phyloP scores from a whole-genome alignment of 2,888 invertebrate genomes.

The Harmothoe impar region DNA sequence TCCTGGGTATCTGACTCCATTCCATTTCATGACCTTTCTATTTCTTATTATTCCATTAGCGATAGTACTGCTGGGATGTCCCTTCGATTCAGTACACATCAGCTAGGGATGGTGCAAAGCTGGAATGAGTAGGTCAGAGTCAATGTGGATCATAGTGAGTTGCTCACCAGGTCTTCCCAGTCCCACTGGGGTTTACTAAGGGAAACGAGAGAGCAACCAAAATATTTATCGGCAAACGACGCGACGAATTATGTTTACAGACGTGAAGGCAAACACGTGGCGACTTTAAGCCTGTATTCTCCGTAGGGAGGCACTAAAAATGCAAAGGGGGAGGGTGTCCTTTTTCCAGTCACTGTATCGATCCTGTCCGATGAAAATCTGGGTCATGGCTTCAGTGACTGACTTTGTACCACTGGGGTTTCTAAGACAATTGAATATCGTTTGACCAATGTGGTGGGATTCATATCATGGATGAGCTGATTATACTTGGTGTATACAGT shows the following conservation, averaged over 20 bases:
- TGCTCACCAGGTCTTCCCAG: neutral
- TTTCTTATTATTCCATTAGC: too few relatives aligned
- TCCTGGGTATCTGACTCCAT: too few relatives aligned
- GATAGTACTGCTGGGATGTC: neutral
- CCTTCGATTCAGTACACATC: neutral
- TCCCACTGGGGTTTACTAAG: neutral
- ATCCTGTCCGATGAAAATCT: slow-evolving; percentile 2
- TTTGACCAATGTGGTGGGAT: neutral
- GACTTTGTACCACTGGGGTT: neutral
- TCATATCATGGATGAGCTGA: neutral
- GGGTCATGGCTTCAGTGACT: slow-evolving; percentile 4
- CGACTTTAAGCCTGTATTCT: slow-evolving; percentile 6
- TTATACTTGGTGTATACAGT: too few relatives aligned
- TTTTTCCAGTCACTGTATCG: slow-evolving; percentile 23
- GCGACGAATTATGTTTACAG: slow-evolving; percentile 42
- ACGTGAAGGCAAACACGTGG: neutral
- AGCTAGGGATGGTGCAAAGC: neutral
- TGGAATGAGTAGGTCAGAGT: neutral
- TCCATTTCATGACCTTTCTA: too few relatives aligned
- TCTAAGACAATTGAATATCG: neutral
- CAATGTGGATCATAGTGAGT: neutral
- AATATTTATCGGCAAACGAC: slow-evolving; percentile 49
- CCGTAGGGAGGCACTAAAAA: slow-evolving; percentile 19
- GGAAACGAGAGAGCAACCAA: slow-evolving; percentile 47
- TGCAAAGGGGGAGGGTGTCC: slow-evolving; percentile 7